Conservation (phyloP, 2,113 vertebrate genomes). For the Rhinolophus ferrumequinum region DNA sequence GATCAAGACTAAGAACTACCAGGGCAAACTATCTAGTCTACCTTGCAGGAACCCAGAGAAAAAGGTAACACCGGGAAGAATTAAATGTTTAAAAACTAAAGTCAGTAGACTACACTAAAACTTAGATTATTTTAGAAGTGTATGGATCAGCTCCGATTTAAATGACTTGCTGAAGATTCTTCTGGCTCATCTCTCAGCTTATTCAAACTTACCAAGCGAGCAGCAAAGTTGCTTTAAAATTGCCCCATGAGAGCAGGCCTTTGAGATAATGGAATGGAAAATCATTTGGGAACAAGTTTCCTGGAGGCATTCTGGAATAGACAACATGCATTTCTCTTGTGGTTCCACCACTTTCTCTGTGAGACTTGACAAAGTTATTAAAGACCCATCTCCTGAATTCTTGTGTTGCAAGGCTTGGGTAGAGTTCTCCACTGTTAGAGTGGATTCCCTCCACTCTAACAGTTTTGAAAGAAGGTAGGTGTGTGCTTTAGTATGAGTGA, state of each 20-base stretch:
- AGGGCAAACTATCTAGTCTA: background rate
- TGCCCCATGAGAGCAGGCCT: conserved; percentile 1
- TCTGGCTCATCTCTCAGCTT: background rate
- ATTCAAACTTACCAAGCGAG: background rate
- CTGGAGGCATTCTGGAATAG: background rate
- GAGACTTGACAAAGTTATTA: background rate
- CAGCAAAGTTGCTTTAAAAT: conserved; percentile 1
- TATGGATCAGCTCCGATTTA: background rate
- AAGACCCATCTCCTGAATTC: background rate
- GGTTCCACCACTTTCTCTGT: background rate
- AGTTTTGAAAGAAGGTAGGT: background rate
- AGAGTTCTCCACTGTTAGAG: background rate
- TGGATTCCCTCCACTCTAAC: too few relatives aligned
- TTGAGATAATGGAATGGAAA: conserved; percentile 25
- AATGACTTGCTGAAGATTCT: background rate
- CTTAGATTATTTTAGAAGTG: conserved; percentile 32
- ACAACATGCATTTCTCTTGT: background rate
- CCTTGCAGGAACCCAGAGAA: background rate
- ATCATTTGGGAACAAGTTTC: background rate
- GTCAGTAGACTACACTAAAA: background rate
- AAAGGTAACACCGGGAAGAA: background rate
- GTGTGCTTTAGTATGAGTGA: background rate
- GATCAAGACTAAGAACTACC: background rate
- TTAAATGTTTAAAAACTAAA: background rate
- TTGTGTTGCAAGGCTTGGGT: background rate